phyloP scores from a whole-genome alignment of 2,113 vertebrate species.

The Oryctolagus cuniculus region mOryCun1.1 NC_091442.1:87524501-87525000 shows the following conservation, averaged over 20 bases:
- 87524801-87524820: background rate
- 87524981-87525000: background rate
- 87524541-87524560: background rate
- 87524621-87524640: background rate
- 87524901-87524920: background rate
- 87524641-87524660: background rate
- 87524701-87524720: background rate
- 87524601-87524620: background rate
- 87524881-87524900: background rate
- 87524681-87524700: background rate
- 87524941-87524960: background rate
- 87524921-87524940: rapidly evolving
- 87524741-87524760: background rate
- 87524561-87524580: background rate
- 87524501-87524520: background rate
- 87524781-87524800: background rate
- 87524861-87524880: background rate
- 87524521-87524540: background rate
- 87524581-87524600: background rate
- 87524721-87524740: background rate
- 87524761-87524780: background rate
- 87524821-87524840: background rate
- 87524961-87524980: slow-evolving; percentile 10
- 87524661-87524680: background rate
- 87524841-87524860: background rate